Evolutionary conservation across 2,888 invertebrate species (phyloP).

Genomic region (Melinaea menophilus): DNA sequence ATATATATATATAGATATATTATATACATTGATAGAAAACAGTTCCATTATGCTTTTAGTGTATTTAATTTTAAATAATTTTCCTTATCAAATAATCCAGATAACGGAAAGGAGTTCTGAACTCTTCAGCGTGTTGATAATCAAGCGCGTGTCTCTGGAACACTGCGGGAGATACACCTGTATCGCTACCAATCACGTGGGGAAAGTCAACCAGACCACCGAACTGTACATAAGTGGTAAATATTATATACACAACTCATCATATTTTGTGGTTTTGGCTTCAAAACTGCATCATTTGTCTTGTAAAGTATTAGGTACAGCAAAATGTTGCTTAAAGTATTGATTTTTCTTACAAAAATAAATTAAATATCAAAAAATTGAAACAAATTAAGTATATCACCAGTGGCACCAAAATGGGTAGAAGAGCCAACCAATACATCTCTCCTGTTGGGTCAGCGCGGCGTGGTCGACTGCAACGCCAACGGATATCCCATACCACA

Average conservation of each 20-base stretch:
- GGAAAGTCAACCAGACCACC: constrained; percentile 83
- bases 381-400: constrained; percentile 4
- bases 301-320: too few species aligned
- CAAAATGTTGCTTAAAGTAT: too few species aligned
- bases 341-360: too few species aligned
- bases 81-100: constrained; percentile 47
- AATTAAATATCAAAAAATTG: not conserved
- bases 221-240: constrained; percentile 85
- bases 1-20: too few species aligned
- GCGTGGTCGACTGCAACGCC: constrained; percentile 86
- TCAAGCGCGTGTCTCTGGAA: constrained; percentile 82
- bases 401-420: constrained; percentile 88
- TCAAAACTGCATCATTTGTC: too few species aligned
- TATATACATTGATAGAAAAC: not conserved
- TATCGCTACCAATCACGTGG: constrained; percentile 84
- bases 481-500: constrained; percentile 88
- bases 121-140: constrained; percentile 82
- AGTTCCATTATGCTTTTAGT: not conserved
- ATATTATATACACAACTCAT: constrained; percentile 22
- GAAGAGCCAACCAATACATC: constrained; percentile 86
- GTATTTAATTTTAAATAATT: not conserved
- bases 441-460: constrained; percentile 83
- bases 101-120: constrained; percentile 83
- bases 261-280: too few species aligned
- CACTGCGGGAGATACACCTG: constrained; percentile 86